A percentile compares a stretch with the other conserved stretches of the same genome.
Evolutionary conservation across 2,113 vertebrate genomes (phyloP).

Genomic region (Halcyon senegalensis): DNA sequence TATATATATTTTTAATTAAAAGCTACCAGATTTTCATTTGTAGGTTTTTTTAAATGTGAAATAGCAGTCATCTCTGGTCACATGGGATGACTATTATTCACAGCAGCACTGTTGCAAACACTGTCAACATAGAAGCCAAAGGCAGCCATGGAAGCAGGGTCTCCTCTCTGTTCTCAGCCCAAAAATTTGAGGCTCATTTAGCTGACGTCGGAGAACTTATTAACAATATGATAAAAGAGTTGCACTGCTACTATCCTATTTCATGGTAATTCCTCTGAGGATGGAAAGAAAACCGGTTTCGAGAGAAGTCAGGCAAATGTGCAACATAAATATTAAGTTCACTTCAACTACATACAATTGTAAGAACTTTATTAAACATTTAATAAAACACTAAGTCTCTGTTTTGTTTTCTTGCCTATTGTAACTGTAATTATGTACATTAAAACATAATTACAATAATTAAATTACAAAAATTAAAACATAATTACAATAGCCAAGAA

Average conservation of each 20-base stretch:
- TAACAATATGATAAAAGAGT: background rate
- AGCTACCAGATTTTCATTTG: background rate
- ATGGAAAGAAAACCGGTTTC: background rate
- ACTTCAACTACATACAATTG: background rate
- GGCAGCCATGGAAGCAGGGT: background rate
- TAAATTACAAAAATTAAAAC: no score
- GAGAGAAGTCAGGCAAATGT: background rate
- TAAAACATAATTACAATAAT: no score
- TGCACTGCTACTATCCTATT: background rate
- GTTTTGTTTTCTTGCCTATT: background rate
- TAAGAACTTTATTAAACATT: background rate
- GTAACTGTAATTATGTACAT: background rate
- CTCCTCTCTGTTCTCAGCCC: background rate
- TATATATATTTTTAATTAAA: background rate
- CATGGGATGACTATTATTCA: background rate
- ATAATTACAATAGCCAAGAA: background rate
- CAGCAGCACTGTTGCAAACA: background rate
- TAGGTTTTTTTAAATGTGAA: background rate
- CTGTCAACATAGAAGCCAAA: background rate
- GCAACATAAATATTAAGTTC: background rate
- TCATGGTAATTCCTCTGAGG: background rate
- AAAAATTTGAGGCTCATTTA: background rate
- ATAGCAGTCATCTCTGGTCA: background rate
- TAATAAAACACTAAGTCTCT: background rate
- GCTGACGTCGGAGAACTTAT: background rate